Conservation (phyloP, 1,140 invertebrate species). For the Bactericera cockerelli region DNA sequence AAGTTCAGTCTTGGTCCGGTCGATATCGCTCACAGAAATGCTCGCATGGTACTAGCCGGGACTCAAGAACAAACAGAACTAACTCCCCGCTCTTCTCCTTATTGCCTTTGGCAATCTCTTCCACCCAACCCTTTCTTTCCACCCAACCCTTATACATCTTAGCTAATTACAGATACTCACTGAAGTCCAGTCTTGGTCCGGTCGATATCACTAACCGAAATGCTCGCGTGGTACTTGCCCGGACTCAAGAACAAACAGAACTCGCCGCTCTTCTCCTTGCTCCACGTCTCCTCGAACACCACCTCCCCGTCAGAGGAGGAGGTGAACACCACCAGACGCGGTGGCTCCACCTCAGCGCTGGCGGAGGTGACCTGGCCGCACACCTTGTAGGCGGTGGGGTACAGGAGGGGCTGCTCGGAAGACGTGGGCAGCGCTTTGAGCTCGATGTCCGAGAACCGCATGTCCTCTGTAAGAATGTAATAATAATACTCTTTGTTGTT, state of each 20-base stretch:
- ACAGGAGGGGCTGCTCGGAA: slow-evolving; percentile 38
- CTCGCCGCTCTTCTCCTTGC: slow-evolving; percentile 34
- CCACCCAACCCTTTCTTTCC: too few species aligned
- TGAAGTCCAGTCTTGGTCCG: slow-evolving; percentile 40
- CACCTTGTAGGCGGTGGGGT: slow-evolving; percentile 47
- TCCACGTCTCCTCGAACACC: slow-evolving; percentile 27
- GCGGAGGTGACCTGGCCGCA: slow-evolving; percentile 47
- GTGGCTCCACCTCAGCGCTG: not conserved
- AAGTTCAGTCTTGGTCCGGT: too few species aligned
- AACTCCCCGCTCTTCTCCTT: too few species aligned
- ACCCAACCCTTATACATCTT: too few species aligned
- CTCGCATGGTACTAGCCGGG: too few species aligned
- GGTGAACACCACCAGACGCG: not conserved
- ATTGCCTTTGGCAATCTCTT: too few species aligned
- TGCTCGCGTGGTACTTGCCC: slow-evolving; percentile 48
- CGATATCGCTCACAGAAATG: too few species aligned
- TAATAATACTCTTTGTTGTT: too few species aligned
- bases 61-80: too few species aligned
- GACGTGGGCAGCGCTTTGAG: slow-evolving; percentile 52
- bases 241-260: slow-evolving; percentile 54
- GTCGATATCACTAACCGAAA: slow-evolving; percentile 46
- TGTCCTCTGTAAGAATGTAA: slow-evolving; percentile 40
- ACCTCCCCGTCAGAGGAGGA: not conserved
- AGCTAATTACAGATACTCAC: too few species aligned
- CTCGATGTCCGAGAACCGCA: slow-evolving; percentile 44